phyloP scores from a whole-genome alignment of 2,797 vertebrate species.

The Rhabdophis nuchalis region DNA sequence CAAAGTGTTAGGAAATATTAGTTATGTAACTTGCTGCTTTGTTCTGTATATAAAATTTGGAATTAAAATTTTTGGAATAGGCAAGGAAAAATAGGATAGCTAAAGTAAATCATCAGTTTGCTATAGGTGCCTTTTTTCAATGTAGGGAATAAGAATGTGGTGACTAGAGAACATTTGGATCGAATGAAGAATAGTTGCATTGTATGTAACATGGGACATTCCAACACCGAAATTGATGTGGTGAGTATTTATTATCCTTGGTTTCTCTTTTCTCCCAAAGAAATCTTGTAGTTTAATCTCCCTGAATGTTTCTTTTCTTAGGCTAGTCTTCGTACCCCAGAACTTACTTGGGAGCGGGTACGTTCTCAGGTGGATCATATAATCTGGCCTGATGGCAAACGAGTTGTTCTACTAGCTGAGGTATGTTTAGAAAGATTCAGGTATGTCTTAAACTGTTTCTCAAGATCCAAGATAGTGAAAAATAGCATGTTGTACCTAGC shows the following conservation, averaged over 20 bases:
- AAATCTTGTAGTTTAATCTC: background rate
- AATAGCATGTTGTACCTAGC: background rate
- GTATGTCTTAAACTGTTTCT: background rate
- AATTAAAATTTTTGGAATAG: background rate
- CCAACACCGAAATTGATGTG: constrained; percentile 98
- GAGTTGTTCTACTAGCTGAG: constrained; percentile 94
- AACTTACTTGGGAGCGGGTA: constrained; percentile 96
- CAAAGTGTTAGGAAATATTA: background rate
- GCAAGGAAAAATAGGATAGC: background rate
- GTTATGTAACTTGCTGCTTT: background rate
- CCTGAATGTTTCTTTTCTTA: constrained; percentile 59
- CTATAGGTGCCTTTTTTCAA: constrained; percentile 24
- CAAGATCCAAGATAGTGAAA: background rate
- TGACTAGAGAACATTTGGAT: constrained; percentile 92
- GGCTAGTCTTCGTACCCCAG: constrained; percentile 93
- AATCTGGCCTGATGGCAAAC: constrained; percentile 97
- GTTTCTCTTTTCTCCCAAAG: fast-evolving
- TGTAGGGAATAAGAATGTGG: constrained; percentile 95
- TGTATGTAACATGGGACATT: constrained; percentile 98
- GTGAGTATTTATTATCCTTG: constrained; percentile 67
- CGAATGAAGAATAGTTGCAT: constrained; percentile 98
- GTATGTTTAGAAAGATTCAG: constrained; percentile 60
- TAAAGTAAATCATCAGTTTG: fast-evolving
- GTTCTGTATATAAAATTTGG: background rate
- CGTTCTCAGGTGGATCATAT: constrained; percentile 97